Evolutionary conservation across 1,140 invertebrate genomes (phyloP).

Genomic region (Chrysomallon squamiferum): DNA sequence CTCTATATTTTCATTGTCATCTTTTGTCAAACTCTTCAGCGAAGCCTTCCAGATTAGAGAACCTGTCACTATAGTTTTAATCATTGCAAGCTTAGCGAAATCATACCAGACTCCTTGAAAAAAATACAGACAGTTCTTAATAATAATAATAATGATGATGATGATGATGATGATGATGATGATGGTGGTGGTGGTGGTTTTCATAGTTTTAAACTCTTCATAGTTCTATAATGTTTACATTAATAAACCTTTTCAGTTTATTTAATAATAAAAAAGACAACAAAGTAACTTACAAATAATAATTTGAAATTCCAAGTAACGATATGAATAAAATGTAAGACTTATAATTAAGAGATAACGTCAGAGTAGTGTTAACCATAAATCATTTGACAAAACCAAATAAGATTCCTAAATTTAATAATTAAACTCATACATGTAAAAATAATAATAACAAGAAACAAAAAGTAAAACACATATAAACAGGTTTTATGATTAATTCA

Average conservation of each 20-base stretch:
- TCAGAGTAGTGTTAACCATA: too few relatives aligned
- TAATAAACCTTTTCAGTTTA: background rate
- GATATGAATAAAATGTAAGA: too few relatives aligned
- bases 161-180: background rate
- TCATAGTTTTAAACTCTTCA: background rate
- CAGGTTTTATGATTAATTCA: too few relatives aligned
- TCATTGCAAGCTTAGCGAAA: background rate
- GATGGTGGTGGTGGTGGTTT: background rate
- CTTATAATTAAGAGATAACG: too few relatives aligned
- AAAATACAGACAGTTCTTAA: background rate
- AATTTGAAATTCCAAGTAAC: too few relatives aligned
- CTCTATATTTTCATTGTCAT: background rate
- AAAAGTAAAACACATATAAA: too few relatives aligned
- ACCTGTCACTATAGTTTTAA: background rate
- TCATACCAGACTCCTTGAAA: slow-evolving; percentile 1
- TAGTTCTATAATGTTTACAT: background rate
- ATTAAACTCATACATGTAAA: too few relatives aligned
- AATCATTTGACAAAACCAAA: too few relatives aligned
- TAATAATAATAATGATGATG: background rate
- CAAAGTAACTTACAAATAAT: background rate
- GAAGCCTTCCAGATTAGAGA: background rate
- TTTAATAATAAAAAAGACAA: background rate
- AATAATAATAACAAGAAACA: too few relatives aligned
- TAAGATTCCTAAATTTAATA: too few relatives aligned
- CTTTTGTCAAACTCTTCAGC: background rate